These are phyloP conservation scores for Philopedon plagiatum DNA, from an alignment of 2,888 invertebrate species.

Conservation along the genomic window DNA sequence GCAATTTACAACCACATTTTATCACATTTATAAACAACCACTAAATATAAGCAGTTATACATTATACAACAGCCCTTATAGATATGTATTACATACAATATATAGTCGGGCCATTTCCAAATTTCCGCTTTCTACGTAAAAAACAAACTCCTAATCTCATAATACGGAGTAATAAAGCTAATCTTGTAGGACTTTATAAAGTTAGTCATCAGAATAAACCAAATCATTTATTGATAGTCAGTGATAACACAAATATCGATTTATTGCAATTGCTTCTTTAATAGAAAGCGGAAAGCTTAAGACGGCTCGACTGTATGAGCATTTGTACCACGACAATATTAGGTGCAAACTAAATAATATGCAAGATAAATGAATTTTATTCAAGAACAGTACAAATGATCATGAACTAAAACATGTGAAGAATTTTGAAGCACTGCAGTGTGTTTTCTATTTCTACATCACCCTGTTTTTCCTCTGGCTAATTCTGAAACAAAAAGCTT, in stretches of 20 bases:
- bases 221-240: too few relatives aligned
- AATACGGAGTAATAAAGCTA: too few relatives aligned
- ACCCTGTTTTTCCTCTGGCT: slow-evolving; percentile 29
- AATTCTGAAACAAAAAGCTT: slow-evolving; percentile 22
- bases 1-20: slow-evolving; percentile 8
- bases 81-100: slow-evolving; percentile 5
- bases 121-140: too few relatives aligned
- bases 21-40: slow-evolving; percentile 11
- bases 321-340: not conserved
- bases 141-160: too few relatives aligned
- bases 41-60: not conserved
- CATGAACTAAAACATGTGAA: not conserved
- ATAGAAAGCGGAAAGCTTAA: too few relatives aligned
- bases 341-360: not conserved
- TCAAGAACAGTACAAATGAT: not conserved
- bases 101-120: too few relatives aligned
- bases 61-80: slow-evolving; percentile 13
- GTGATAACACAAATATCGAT: too few relatives aligned
- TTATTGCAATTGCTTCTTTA: too few relatives aligned
- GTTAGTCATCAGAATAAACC: too few relatives aligned
- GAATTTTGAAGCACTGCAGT: not conserved
- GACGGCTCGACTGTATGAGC: too few relatives aligned
- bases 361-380: not conserved
- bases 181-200: too few relatives aligned
- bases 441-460: slow-evolving; percentile 7